Evolutionary conservation across 53 echinoderm and acorn worm species (phyloP), one percentile per base, ranked within the genome.

Genomic region (Glandiceps talaboti): DNA sequence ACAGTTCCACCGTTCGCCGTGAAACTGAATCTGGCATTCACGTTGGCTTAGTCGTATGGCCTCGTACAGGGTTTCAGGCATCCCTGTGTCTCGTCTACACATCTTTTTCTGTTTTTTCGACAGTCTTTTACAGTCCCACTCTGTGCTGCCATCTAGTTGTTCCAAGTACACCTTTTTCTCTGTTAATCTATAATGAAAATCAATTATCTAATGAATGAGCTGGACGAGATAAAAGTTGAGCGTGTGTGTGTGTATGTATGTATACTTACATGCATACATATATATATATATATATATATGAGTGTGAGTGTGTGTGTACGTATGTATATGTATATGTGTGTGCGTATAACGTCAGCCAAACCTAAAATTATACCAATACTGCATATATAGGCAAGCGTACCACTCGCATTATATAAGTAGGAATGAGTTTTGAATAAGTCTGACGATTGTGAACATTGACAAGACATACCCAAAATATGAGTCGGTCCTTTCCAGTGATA

Each of bases 1-100:
- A 80, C 99, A 99, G 79, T 99, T 94, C 99, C 99, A 99, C 73
- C 99, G 75, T 31, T 99, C 99, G 75, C 93, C 80, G 74, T 81
- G 83, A 79, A 99, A 99, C 27, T 88, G 89, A 1, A 85, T 83
- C 73, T 89, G 81, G 74, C 99, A 99, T 79, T 93, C 87, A 0
- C 82, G 73, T 31, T 89, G 83, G 80, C 93, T 94, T 1, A 93
- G 75, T 30, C 88, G 81, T 1, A 99, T 81, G 20, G 91, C 99
- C 20, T 91, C 88, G 27, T 85, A 74, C 10, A 99, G 76, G 10
- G 84, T 89, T 75, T 77, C 77, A 12, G 87, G 84, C 94, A 99
- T 91, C 0, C 93, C 99, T 1, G 82, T 77, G 28, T 99, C 99
- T 75, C 83, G 84, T 83, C 86, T 85, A 81, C 99, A 99, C 91